Conservation (phyloP, 2,888 invertebrate genomes). For the Syrista parreyssii region DNA sequence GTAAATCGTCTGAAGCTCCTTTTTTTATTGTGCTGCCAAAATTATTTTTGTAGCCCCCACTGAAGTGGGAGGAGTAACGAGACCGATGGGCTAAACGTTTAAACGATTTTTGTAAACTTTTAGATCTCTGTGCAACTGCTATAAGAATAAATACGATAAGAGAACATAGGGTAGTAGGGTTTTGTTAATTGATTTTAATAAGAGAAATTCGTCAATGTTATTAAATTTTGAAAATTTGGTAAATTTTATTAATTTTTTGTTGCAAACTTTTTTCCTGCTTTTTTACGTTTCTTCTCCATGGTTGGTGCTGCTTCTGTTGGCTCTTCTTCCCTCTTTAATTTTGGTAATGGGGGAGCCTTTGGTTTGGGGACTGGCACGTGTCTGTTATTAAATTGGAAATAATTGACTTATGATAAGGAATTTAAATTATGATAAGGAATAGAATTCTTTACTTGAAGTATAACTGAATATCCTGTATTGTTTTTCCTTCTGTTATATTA, state of each 20-base stretch:
- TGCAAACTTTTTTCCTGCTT: conserved; percentile 15
- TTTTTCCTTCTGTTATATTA: conserved; percentile 35
- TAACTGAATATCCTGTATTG: conserved; percentile 37
- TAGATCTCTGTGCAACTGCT: not conserved
- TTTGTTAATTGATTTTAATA: not conserved
- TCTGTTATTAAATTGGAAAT: conserved; percentile 14
- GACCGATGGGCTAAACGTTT: not conserved
- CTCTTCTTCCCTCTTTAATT: not conserved
- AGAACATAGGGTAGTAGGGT: not conserved
- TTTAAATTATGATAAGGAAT: not conserved
- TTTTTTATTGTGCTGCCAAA: not conserved
- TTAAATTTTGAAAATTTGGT: not conserved
- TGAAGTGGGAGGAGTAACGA: not conserved
- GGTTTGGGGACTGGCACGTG: conserved; percentile 30
- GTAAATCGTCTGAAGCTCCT: not conserved
- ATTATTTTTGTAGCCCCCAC: not conserved
- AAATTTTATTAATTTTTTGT: not conserved
- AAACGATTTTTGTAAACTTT: not conserved
- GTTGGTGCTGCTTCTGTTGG: not conserved
- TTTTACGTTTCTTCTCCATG: conserved; percentile 14
- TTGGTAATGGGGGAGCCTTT: conserved; percentile 25
- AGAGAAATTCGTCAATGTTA: not conserved
- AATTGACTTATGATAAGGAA: too few relatives aligned
- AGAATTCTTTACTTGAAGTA: conserved; percentile 37
- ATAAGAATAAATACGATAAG: not conserved